A percentile compares a stretch with the other conserved stretches of the same genome.
These are phyloP conservation scores for Fissipunctia ypsillon DNA, from an alignment of 2,888 invertebrate species.

Conservation along the genomic window DNA sequence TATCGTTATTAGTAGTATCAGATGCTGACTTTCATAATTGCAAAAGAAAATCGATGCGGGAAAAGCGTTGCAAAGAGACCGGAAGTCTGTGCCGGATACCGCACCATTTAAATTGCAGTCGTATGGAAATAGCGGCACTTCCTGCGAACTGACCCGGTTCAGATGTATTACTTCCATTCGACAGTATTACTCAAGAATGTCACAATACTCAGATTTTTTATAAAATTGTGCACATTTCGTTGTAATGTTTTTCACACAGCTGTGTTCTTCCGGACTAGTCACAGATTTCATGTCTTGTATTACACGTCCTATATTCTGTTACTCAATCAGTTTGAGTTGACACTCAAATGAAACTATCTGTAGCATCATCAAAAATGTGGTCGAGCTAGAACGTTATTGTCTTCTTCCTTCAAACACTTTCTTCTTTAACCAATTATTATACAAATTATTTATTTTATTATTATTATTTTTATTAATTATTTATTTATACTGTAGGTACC, in stretches of 20 bases:
- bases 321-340: conserved; percentile 3
- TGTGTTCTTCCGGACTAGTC: conserved; percentile 11
- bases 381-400: too few species aligned
- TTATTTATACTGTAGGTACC: background rate
- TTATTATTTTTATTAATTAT: too few species aligned
- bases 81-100: conserved; percentile 81
- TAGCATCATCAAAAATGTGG: background rate
- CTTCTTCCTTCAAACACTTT: background rate
- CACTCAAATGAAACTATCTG: background rate
- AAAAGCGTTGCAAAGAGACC: conserved; percentile 73
- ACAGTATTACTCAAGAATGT: conserved; percentile 57
- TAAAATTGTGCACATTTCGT: conserved; percentile 18
- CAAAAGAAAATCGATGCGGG: conserved; percentile 64
- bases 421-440: background rate
- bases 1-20: background rate
- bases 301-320: background rate
- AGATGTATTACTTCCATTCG: conserved; percentile 64
- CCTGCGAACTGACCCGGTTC: conserved; percentile 78
- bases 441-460: too few species aligned
- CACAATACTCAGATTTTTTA: conserved; percentile 39
- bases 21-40: conserved; percentile 40
- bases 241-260: background rate
- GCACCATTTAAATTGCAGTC: conserved; percentile 82
- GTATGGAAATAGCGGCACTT: conserved; percentile 82
- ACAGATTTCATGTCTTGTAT: background rate